Base-by-base conservation (phyloP, 2,888 invertebrate species). In the Drosophila kokeensis region DNA sequence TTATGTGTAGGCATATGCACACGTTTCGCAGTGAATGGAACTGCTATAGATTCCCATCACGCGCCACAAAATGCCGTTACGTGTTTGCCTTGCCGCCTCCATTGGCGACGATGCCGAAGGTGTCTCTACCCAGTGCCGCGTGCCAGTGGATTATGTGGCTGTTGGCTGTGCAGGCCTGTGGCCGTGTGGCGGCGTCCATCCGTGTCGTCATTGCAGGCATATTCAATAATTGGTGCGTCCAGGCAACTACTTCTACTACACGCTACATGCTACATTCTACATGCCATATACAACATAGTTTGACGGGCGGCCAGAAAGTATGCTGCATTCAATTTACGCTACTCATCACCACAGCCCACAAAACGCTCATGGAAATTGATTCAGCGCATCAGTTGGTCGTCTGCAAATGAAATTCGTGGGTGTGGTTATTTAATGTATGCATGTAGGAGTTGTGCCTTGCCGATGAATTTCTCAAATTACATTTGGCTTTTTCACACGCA, bases 41-140 rank as follows among this genome's bases (percentile, higher is more conserved):
- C 59, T 73, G 60, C 73, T 76, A 76, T 73, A 67, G 80, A 87
- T 87, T 87, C 87, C 81, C 58, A 88, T 80, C 87, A 87, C 90
- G 87, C 89, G 74, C 82, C 87, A 67, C 87, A 87, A 87, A 87
- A 87, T 87, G 89, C 76, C 82, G 76, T 82, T 89, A 87, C 87
- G 90, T 87, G 87, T 87, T 87, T 87, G 83, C 88, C 79, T 87
- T 87, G 83, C 88, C 83, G 83, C 72, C 80, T 64, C 45, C 79
- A 61, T 58, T 49, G 66, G 49, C 54, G 62, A 55, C 55, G 73
- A 66, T 42, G 71, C 57, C 62, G 65, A 52, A 73, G 81, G 75
- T 82, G 79, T 66, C 63, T 68, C 62, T 76, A 67, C 69, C 69
- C 68, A 64, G 61, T 66, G 79, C 45, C 45, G 75, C 63, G 40